These are phyloP conservation scores for Gnathonemus longibarbis DNA, from an alignment of 2,113 vertebrate genomes.

Conservation along the genomic window DNA sequence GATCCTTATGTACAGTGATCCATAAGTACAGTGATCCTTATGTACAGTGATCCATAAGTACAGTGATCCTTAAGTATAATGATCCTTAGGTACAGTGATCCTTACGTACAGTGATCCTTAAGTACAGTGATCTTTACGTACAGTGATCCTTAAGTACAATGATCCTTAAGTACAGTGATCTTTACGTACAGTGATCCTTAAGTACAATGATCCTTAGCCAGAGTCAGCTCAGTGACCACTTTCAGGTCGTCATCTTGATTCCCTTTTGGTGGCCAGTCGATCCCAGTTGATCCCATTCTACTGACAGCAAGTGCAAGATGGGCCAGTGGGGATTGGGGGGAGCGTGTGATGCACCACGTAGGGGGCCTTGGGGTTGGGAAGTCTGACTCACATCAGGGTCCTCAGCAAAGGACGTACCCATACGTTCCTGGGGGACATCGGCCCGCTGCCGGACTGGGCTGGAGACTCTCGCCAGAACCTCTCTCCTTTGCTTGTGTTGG, in stretches of 20 bases:
- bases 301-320: slow-evolving; percentile 54
- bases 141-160: background rate
- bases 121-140: too few species aligned
- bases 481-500: background rate
- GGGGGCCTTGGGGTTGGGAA: slow-evolving; percentile 48
- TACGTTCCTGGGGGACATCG: background rate
- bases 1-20: too few species aligned
- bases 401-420: slow-evolving; percentile 36
- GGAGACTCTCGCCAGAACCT: background rate
- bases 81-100: too few species aligned
- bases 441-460: background rate
- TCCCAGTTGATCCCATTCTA: background rate
- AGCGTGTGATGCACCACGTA: slow-evolving; percentile 58
- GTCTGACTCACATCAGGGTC: slow-evolving; percentile 51
- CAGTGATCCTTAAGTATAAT: too few species aligned
- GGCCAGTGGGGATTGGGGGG: slow-evolving; percentile 44
- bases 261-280: background rate
- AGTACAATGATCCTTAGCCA: background rate
- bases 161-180: too few species aligned
- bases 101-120: too few species aligned
- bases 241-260: background rate
- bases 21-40: too few species aligned
- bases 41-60: too few species aligned
- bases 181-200: too few species aligned
- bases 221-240: background rate